Base-by-base conservation (phyloP, 1,140 invertebrate species). In the Phymorhynchus buccinoides region DNA sequence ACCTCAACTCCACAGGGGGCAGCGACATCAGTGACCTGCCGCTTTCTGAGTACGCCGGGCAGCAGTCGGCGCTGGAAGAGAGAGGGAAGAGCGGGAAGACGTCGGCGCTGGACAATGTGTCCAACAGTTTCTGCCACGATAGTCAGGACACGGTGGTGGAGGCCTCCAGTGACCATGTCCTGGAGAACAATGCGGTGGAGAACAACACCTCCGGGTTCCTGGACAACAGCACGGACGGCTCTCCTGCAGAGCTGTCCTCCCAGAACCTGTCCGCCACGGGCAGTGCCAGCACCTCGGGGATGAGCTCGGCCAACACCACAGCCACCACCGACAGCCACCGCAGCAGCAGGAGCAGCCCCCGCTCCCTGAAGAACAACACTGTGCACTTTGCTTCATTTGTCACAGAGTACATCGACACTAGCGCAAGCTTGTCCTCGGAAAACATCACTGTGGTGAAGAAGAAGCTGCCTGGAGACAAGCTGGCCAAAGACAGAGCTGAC, bases 341-440 rank as follows among this genome's bases (percentile, higher is more conserved):
- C 32, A 85, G 86, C 41, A 89, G 73, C 80, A 87, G 89, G 73
- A 90, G 90, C 86, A 91, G 91, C 84, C 91, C 91, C 41, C 91
- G 91, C 84, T 91, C 88, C 48, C 77, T 88, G 56, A 91, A 91
- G 86, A 90, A 89, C 84, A 89, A 88, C 81, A 89, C 88, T 42
- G 91, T 92, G 27, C 91, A 92, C 83, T 92, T 92, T 88, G 86
- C 90, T 32, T 88, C 85, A 6, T 84, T 85, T 78, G 77, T 86
- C 73, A 83, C 83, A 62, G 85, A 86, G 41, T 85, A 86, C 77
- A 81, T 81, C 18, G 78, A 86, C 83, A 83, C 83, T 32, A 84
- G 71, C 14, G 35, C 80, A 9, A 85, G 86, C 41, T 84, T 85
- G 32, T 68, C 71, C n/a, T 62, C 79, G 14, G 84, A 85, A 41